Evolutionary conservation across 1,140 invertebrate species (phyloP), one percentile per base, ranked within the genome.

Genomic region (Zaprionus davidi): DNA sequence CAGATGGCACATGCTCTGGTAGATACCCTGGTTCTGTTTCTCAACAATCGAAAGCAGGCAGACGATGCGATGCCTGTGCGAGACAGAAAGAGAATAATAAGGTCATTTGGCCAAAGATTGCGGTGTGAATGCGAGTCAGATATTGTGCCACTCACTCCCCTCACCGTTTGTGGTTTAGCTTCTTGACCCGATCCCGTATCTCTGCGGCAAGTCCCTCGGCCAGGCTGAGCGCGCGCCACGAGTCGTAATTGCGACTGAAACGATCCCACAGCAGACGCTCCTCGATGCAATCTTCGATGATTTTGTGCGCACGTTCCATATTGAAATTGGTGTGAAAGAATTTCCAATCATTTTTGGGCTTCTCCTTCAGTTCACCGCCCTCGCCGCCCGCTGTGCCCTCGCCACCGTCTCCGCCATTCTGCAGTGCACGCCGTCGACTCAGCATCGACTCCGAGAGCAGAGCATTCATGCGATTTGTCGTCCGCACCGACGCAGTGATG

Each of bases 291-390:
- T 84, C 70, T 59, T 91, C 91, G 24, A 92, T 92, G 28, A 92
- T 74, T 78, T 92, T 92, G 22, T 82, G 81, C 53, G 86, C 87
- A 72, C 82, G 71, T 79, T 92, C 91, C 91, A 92, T 92, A 71
- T 85, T 92, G 66, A 92, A 92, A 79, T 92, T 92, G 67, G 86
- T 92, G 72, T 88, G 87, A 70, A 92, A 92, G 62, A 90, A 92
- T 75, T 91, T 75, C 84, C 87, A 90, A 74, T 92, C 90, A 69
- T 82, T 90, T 72, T 84, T 83, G 4, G 91, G 91, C 53, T 83
- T 82, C 82, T 90, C 79, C 65, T 92, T 86, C 12, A 71, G 60
- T 26, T 44, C 62, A 22, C 60, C 46, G 34, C 76, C 62, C 15
- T 55, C 75, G 5, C 38, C 60, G 1, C 38, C 31, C 63, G 1